phyloP scores from a whole-genome alignment of 2,888 invertebrate species.

The Osmoderma eremita region DNA sequence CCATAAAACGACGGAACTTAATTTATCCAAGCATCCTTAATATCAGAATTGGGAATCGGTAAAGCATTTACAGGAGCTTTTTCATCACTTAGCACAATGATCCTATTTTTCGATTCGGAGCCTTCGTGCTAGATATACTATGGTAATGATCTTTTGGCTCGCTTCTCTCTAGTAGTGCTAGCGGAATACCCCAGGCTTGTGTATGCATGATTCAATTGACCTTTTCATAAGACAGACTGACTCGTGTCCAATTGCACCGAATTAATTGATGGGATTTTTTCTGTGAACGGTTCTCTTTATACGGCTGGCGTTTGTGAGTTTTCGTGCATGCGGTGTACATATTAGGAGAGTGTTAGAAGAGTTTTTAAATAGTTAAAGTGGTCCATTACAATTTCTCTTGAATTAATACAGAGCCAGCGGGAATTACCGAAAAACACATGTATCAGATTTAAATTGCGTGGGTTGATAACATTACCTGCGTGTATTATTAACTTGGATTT shows the following conservation, averaged over 20 bases:
- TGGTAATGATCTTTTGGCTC: constrained; percentile 17
- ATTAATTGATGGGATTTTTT: constrained; percentile 29
- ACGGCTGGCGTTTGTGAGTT: neutral
- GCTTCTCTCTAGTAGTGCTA: neutral
- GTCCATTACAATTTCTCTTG: neutral
- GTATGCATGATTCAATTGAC: constrained; percentile 36
- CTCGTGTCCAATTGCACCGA: constrained; percentile 38
- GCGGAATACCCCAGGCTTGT: constrained; percentile 10
- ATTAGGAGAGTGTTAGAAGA: neutral
- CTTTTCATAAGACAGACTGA: constrained; percentile 37
- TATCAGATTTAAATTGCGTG: too few species aligned
- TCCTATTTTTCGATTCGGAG: too few species aligned
- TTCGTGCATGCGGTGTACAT: neutral
- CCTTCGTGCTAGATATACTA: too few species aligned
- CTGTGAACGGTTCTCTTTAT: constrained; percentile 12
- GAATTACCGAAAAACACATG: too few species aligned
- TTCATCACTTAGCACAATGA: too few species aligned
- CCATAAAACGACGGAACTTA: neutral
- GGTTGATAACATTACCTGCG: too few species aligned
- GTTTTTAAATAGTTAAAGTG: neutral
- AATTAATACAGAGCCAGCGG: too few species aligned
- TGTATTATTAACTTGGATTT: too few species aligned
- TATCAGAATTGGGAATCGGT: too few species aligned
- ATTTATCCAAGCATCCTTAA: too few species aligned
- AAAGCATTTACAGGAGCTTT: too few species aligned